Evolutionary conservation across 2,888 invertebrate genomes (phyloP).

Genomic region (Pachliopta kotzebuea): DNA sequence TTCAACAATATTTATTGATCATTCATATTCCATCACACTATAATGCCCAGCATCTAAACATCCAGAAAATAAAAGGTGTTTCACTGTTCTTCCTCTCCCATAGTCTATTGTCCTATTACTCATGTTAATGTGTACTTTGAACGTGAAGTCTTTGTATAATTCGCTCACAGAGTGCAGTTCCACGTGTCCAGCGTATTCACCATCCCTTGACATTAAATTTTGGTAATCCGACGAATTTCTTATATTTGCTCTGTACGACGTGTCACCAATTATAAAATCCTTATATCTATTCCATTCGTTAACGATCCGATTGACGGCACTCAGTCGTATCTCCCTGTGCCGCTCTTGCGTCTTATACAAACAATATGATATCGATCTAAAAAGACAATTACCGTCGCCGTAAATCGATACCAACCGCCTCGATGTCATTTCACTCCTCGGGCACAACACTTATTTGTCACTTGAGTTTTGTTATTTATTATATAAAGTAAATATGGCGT

Average conservation of each 20-base stretch:
- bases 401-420: constrained; percentile 53
- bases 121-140: constrained; percentile 59
- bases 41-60: constrained; percentile 68
- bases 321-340: constrained; percentile 58
- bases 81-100: constrained; percentile 54
- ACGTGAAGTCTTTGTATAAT: constrained; percentile 57
- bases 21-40: constrained; percentile 62
- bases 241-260: constrained; percentile 55
- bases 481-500: constrained; percentile 6
- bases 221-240: constrained; percentile 48
- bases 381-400: constrained; percentile 70
- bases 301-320: constrained; percentile 59
- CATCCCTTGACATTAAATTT: constrained; percentile 60
- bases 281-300: constrained; percentile 63
- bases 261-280: constrained; percentile 68
- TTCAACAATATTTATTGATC: constrained; percentile 25
- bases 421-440: constrained; percentile 46
- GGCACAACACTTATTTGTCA: constrained; percentile 14
- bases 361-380: constrained; percentile 63
- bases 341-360: constrained; percentile 62
- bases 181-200: constrained; percentile 69
- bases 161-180: constrained; percentile 65
- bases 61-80: constrained; percentile 67
- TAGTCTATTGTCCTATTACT: constrained; percentile 60
- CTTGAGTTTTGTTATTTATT: constrained; percentile 7